phyloP scores from a whole-genome alignment of 2,888 invertebrate genomes.

The Cepaea hortensis region DNA sequence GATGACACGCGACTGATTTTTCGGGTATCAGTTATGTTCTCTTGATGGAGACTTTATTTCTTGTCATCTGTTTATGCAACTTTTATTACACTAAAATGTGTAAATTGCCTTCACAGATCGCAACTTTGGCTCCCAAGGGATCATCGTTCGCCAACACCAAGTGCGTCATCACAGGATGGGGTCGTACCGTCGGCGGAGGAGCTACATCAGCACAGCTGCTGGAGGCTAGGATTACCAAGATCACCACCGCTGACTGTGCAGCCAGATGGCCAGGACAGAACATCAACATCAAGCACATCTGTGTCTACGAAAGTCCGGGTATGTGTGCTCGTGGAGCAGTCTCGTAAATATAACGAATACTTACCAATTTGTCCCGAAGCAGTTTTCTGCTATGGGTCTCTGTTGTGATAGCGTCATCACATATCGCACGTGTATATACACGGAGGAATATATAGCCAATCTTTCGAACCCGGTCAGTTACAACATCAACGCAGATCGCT shows the following conservation, averaged over 20 bases:
- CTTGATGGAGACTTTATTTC: too few species aligned
- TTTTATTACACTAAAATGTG: not conserved
- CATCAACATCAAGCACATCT: conserved; percentile 43
- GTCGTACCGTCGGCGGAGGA: conserved; percentile 6
- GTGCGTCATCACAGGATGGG: conserved; percentile 41
- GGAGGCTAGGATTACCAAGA: conserved; percentile 34
- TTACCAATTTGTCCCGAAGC: too few species aligned
- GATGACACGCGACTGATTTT: too few species aligned
- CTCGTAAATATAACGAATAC: too few species aligned
- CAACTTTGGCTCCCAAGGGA: conserved; percentile 17
- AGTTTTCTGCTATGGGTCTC: too few species aligned
- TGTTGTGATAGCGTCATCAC: too few species aligned
- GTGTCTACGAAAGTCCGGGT: conserved; percentile 35
- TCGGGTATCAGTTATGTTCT: too few species aligned
- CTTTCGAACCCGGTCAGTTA: too few species aligned
- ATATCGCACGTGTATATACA: too few species aligned
- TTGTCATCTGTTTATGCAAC: not conserved
- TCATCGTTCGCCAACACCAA: conserved; percentile 24
- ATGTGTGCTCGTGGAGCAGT: not conserved
- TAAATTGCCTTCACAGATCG: not conserved
- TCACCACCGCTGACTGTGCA: conserved; percentile 11
- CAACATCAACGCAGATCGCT: too few species aligned
- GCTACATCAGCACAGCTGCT: not conserved
- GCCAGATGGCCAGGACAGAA: conserved; percentile 9
- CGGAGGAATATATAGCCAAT: too few species aligned